Percentiles rank a stretch among this genome's conserved stretches.
These are phyloP conservation scores for Salarias fasciatus DNA, from an alignment of 2,797 vertebrate genomes.

Conservation along the genomic window DNA sequence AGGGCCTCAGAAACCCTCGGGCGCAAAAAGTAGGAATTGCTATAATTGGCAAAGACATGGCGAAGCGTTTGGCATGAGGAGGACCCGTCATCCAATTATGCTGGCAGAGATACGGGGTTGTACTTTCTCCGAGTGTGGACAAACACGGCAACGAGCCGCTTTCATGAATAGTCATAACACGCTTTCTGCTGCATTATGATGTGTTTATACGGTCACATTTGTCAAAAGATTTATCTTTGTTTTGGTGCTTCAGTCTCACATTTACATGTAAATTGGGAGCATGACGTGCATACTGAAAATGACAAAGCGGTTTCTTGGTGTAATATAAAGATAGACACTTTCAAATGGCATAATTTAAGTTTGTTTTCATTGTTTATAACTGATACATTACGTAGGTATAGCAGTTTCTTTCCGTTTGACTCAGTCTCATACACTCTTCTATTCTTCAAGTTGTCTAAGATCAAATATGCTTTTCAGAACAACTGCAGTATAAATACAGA, in stretches of 20 bases:
- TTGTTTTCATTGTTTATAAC: slow-evolving; percentile 4
- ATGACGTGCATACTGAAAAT: slow-evolving; percentile 48
- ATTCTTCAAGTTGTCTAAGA: too few species aligned
- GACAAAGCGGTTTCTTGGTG: slow-evolving; percentile 27
- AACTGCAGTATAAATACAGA: too few species aligned
- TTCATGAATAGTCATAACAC: slow-evolving; percentile 49
- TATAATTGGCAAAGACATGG: slow-evolving; percentile 58
- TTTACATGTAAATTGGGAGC: slow-evolving; percentile 57
- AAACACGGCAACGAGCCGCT: slow-evolving; percentile 18
- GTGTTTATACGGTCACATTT: slow-evolving; percentile 49
- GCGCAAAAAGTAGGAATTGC: slow-evolving; percentile 50
- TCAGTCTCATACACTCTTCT: too few species aligned
- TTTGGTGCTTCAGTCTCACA: slow-evolving; percentile 25
- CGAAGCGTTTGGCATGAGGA: slow-evolving; percentile 50
- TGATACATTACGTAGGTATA: background rate
- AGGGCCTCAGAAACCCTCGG: slow-evolving; percentile 47
- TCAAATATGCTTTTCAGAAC: too few species aligned
- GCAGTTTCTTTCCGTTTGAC: too few species aligned
- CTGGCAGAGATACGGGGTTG: slow-evolving; percentile 37
- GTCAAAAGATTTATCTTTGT: slow-evolving; percentile 37
- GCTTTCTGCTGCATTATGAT: slow-evolving; percentile 33
- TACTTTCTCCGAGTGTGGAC: slow-evolving; percentile 24
- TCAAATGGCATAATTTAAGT: slow-evolving; percentile 18
- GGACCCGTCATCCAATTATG: slow-evolving; percentile 51
- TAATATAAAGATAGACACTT: slow-evolving; percentile 23